These are phyloP conservation scores for Shinisaurus crocodilurus DNA, from an alignment of 2,113 vertebrate species.

Conservation along the genomic window DNA sequence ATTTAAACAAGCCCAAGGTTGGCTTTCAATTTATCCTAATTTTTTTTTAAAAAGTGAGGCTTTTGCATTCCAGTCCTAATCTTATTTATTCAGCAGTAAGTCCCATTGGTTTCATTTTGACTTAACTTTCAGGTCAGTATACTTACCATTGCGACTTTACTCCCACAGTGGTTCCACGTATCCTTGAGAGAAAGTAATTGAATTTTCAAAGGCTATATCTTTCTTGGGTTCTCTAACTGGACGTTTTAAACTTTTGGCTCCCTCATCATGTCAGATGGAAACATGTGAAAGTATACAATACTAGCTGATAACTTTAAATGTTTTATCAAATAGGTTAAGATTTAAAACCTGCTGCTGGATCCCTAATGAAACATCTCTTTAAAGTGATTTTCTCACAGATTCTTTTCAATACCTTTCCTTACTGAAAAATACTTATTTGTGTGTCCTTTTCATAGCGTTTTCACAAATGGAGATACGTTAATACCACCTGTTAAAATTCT, in stretches of 20 bases:
- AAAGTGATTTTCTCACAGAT: neutral
- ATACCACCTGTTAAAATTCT: conserved; percentile 73
- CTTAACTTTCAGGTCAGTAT: conserved; percentile 10
- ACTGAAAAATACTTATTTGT: conserved; percentile 30
- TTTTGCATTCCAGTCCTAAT: neutral
- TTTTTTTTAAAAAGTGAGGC: neutral
- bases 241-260: conserved; percentile 9
- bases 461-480: conserved; percentile 78
- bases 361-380: neutral
- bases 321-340: conserved; percentile 6
- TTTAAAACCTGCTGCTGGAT: neutral
- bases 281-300: neutral
- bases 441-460: conserved; percentile 70
- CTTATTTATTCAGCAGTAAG: conserved; percentile 21
- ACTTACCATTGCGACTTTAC: neutral
- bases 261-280: neutral
- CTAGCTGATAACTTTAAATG: neutral
- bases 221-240: conserved; percentile 14
- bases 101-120: conserved; percentile 27
- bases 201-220: conserved; percentile 30
- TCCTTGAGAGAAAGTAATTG: conserved; percentile 15
- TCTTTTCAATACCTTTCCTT: neutral
- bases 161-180: conserved; percentile 7
- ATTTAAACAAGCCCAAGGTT: neutral
- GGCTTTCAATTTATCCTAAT: neutral